Percentiles rank a stretch among this genome's conserved stretches.
Conservation (phyloP, 2,797 vertebrate genomes). For the Emys orbicularis region DNA sequence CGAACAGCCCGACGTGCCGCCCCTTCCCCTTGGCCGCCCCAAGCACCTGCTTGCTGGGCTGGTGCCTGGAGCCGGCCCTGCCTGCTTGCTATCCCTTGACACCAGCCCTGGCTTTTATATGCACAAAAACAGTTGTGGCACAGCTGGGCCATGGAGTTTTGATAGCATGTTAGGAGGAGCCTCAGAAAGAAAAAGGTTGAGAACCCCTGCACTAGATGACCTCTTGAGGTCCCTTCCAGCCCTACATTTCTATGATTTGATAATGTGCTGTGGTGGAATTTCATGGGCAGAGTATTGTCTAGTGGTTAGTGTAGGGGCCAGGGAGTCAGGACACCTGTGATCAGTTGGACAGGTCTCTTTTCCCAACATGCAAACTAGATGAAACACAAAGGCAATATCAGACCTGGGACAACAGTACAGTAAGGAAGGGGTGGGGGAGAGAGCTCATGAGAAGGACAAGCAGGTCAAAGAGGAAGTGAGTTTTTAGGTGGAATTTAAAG, state of each 20-base stretch:
- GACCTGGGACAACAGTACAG: fast-evolving
- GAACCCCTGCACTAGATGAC: not conserved
- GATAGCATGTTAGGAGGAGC: no score
- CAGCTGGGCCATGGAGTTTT: no score
- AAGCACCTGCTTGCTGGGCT: no score
- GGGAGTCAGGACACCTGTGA: not conserved
- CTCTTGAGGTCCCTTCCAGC: not conserved
- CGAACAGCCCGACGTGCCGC: no score
- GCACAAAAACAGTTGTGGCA: no score
- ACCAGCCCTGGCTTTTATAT: no score
- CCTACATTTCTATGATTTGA: not conserved
- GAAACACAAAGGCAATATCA: not conserved
- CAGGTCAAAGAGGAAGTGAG: not conserved
- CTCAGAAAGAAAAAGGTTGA: no score
- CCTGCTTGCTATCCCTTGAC: no score
- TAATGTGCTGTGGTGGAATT: not conserved
- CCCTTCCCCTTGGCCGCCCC: no score
- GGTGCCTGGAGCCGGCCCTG: no score
- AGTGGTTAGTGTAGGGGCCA: not conserved
- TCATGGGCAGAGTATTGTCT: not conserved
- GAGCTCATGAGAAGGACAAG: not conserved
- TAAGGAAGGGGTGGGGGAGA: not conserved
- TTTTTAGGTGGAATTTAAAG: not conserved
- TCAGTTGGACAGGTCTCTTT: not conserved
- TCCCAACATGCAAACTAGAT: not conserved